Base-by-base conservation (phyloP, 2,888 invertebrate genomes). In the Gymnoscelis rufifasciata region DNA sequence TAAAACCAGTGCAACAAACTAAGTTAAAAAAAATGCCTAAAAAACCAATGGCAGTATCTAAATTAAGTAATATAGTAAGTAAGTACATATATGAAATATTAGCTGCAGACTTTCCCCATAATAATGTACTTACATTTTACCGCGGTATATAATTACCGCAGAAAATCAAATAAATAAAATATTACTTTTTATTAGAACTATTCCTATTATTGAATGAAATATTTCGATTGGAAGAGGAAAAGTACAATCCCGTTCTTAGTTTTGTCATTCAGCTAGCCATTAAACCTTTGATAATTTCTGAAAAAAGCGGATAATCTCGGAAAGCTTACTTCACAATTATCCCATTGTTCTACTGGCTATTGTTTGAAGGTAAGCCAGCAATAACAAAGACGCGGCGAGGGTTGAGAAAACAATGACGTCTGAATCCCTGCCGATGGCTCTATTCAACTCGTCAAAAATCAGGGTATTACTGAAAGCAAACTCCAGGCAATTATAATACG, bases 321-420 rank as follows among this genome's bases (percentile, higher is more conserved):
- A 62, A 59, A 67, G 61, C 71, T 68, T 75, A 76, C 66, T 64
- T 61, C 74, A 71, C 83, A 84, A 86, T 84, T 82, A 81, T 69
- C 73, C 76, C 76, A 78, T 87, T 86, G 83, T 86, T 72, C 70
- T 69, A 62, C 64, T 66, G 67, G 68, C 65, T 74, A 50, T 86
- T 84, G 86, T 86, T 74, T 74, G 71, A 59, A 67, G 62, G 60
- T 65, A 76, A 77, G 74, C 68, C 62, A 60, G 69, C 71, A 72
- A 73, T 74, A 83, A 84, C 83, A 82, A 83, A 72, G 81, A 62
- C 56, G 56, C 58, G 74, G 54, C 52, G 48, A 50, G 58, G 72
- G 79, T 73, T 74, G 71, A 54, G 63, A 71, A 80, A 81, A 87
- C 86, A 87, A 86, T 83, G 79, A 81, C 60, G 83, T 79, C 84